These are phyloP conservation scores for Gorsachius magnificus DNA, from an alignment of 2,797 vertebrate species.

Conservation along the genomic window DNA sequence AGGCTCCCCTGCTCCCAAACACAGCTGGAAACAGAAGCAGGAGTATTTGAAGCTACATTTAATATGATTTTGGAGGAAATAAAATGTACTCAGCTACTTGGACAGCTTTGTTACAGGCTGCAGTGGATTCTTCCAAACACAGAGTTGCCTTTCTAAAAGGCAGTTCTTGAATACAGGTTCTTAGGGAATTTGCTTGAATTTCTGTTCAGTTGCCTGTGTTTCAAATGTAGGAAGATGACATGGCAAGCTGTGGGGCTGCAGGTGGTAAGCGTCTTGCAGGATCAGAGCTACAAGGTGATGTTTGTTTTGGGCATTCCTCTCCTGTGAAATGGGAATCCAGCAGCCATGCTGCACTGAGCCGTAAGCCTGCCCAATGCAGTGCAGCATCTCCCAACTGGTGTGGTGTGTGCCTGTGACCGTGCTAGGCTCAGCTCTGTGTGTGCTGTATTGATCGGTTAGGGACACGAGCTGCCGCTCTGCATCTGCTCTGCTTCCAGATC, in stretches of 20 bases:
- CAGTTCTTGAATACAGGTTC: neutral
- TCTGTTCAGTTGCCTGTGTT: neutral
- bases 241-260: neutral
- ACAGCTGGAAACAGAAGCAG: neutral
- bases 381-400: neutral
- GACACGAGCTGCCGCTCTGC: fast-evolving
- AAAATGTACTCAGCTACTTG: neutral
- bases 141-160: neutral
- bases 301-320: neutral
- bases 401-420: neutral
- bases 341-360: neutral
- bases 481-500: neutral
- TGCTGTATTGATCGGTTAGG: neutral
- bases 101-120: neutral
- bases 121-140: neutral
- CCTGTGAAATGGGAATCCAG: neutral
- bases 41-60: neutral
- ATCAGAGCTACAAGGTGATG: neutral
- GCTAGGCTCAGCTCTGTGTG: neutral
- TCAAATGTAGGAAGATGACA: neutral
- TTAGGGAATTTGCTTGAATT: neutral
- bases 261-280: neutral
- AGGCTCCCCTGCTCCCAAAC: neutral
- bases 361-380: neutral
- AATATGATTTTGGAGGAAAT: neutral